phyloP scores from a whole-genome alignment of 1,140 invertebrate genomes.

The Zaprionus capensis region DNA sequence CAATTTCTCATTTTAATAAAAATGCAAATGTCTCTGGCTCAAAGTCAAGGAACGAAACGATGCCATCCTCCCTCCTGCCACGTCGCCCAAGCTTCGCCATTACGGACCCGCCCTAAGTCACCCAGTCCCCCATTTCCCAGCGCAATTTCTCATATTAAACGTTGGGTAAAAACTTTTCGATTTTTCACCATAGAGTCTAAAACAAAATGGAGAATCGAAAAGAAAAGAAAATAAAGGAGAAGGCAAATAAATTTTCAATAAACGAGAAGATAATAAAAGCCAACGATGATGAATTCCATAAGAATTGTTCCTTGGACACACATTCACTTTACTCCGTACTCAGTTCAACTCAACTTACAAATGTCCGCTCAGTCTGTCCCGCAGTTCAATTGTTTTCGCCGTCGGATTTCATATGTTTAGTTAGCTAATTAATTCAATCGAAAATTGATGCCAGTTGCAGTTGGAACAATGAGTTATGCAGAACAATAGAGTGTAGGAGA shows the following conservation, averaged over 20 bases:
- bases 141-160: constrained; percentile 62
- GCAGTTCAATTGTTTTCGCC: constrained; percentile 5
- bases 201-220: constrained; percentile 31
- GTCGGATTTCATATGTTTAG: constrained; percentile 4
- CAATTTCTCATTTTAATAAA: constrained; percentile 80
- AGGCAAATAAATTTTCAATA: constrained; percentile 72
- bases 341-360: constrained; percentile 6
- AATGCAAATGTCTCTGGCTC: constrained; percentile 72
- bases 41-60: constrained; percentile 61
- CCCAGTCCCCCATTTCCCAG: background rate
- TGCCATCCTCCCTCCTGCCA: background rate
- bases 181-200: constrained; percentile 48
- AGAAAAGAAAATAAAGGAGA: constrained; percentile 21
- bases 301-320: constrained; percentile 34
- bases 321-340: constrained; percentile 50
- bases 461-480: constrained; percentile 11
- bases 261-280: constrained; percentile 49
- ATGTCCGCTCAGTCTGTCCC: background rate
- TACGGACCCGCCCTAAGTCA: background rate
- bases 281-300: constrained; percentile 39
- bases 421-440: constrained; percentile 57
- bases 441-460: constrained; percentile 48
- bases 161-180: constrained; percentile 65
- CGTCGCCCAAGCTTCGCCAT: no score
- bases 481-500: constrained; percentile 26